Conservation (phyloP, 2,113 vertebrate species). For the Perca flavescens region DNA sequence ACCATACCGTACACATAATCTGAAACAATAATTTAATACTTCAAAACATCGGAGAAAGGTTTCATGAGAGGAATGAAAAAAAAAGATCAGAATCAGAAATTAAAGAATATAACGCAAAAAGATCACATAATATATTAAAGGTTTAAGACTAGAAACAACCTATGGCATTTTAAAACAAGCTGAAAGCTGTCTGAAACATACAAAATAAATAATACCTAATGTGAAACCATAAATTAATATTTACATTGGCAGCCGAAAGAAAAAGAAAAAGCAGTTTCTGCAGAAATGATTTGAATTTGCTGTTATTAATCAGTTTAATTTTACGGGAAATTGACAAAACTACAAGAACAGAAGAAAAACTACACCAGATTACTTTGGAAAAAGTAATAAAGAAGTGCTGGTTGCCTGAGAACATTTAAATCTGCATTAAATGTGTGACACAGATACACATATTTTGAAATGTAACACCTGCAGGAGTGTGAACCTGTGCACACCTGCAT, state of each 20-base stretch:
- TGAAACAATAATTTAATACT: too few species aligned
- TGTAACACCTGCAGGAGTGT: constrained; percentile 14
- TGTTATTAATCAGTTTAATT: background rate
- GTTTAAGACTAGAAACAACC: background rate
- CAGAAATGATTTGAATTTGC: background rate
- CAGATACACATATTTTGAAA: too few species aligned
- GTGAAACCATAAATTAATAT: background rate
- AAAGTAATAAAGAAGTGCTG: background rate
- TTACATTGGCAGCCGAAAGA: too few species aligned
- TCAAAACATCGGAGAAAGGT: too few species aligned
- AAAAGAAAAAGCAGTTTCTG: background rate
- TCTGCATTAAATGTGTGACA: too few species aligned
- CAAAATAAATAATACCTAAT: background rate
- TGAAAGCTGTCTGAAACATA: too few species aligned
- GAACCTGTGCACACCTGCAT: constrained; percentile 33
- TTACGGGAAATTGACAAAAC: background rate
- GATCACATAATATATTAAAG: background rate
- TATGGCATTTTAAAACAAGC: background rate
- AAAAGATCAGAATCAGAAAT: background rate
- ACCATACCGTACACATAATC: too few species aligned
- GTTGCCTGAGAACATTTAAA: too few species aligned
- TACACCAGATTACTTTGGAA: background rate
- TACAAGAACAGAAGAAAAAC: background rate
- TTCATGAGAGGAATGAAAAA: too few species aligned
- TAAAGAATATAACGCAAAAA: background rate